Evolutionary conservation across 2,797 vertebrate species (phyloP).

Genomic region (Denticeps clupeoides): DNA sequence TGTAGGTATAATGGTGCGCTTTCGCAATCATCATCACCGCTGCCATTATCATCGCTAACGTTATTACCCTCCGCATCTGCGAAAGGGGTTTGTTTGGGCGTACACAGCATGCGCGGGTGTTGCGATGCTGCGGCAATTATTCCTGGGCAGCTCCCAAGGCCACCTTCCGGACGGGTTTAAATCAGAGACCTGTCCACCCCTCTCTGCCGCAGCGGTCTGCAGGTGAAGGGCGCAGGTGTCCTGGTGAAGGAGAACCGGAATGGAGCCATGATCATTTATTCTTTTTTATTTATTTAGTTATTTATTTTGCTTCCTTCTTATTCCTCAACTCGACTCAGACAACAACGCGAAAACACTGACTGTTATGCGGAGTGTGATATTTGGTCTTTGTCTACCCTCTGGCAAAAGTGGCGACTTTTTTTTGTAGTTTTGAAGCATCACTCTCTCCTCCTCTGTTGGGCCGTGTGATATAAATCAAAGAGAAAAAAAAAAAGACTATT

Average conservation of each 20-base stretch:
- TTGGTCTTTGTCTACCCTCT: constrained; percentile 14
- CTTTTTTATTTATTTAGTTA: too few relatives aligned
- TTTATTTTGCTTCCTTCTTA: too few relatives aligned
- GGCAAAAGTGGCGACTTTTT: constrained; percentile 16
- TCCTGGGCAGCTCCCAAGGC: background rate
- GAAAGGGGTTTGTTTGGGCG: background rate
- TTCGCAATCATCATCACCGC: background rate
- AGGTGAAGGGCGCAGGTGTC: background rate
- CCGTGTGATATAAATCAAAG: constrained; percentile 24
- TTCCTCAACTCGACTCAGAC: too few relatives aligned
- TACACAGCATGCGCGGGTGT: background rate
- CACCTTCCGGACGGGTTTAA: background rate
- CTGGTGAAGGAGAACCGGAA: background rate
- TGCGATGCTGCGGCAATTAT: background rate
- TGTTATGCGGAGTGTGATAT: constrained; percentile 13
- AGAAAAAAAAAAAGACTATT: constrained; percentile 30
- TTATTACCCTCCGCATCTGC: background rate
- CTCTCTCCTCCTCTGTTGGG: constrained; percentile 25
- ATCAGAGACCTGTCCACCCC: background rate
- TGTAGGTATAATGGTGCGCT: background rate
- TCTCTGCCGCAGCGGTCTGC: background rate
- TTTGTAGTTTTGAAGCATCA: constrained; percentile 24
- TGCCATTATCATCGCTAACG: background rate
- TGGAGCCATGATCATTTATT: background rate
- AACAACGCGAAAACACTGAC: constrained; percentile 6